Conservation (phyloP, 2,888 invertebrate genomes). For the Eugnorisma glareosa region DNA sequence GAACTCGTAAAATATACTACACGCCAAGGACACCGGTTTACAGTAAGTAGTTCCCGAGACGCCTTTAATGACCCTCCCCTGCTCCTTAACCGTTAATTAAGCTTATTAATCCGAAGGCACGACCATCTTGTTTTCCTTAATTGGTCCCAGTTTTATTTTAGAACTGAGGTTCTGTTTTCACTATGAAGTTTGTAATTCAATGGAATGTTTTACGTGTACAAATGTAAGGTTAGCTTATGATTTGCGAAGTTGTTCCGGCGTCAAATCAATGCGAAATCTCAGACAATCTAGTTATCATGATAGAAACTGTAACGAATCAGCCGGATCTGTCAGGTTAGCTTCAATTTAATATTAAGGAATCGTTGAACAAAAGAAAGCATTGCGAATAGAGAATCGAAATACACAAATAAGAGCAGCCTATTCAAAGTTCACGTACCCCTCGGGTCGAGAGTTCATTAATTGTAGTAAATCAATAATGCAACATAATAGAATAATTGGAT, state of each 20-base stretch:
- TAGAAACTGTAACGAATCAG: neutral
- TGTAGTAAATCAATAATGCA: neutral
- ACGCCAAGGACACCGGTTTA: slow-evolving; percentile 71
- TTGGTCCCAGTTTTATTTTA: slow-evolving; percentile 88
- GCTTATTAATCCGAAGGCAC: slow-evolving; percentile 88
- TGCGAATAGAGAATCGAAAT: neutral
- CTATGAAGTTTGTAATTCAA: slow-evolving; percentile 80
- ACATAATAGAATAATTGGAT: slow-evolving; percentile 14
- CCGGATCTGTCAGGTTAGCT: neutral
- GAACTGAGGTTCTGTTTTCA: slow-evolving; percentile 80
- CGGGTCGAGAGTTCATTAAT: neutral
- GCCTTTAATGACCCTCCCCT: slow-evolving; percentile 81
- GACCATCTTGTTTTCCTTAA: slow-evolving; percentile 88
- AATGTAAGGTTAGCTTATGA: no score
- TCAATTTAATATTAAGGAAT: neutral
- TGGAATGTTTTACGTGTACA: slow-evolving; percentile 66
- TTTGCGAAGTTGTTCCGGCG: neutral
- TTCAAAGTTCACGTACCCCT: slow-evolving; percentile 4
- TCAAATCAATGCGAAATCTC: neutral
- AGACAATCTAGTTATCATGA: neutral
- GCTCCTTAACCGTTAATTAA: slow-evolving; percentile 87
- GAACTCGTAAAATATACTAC: slow-evolving; percentile 55
- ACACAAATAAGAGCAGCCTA: neutral
- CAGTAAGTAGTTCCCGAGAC: slow-evolving; percentile 74
- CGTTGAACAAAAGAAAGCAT: neutral